Evolutionary conservation across 2,113 vertebrate species (phyloP).

Genomic region (Ginglymostoma cirratum): DNA sequence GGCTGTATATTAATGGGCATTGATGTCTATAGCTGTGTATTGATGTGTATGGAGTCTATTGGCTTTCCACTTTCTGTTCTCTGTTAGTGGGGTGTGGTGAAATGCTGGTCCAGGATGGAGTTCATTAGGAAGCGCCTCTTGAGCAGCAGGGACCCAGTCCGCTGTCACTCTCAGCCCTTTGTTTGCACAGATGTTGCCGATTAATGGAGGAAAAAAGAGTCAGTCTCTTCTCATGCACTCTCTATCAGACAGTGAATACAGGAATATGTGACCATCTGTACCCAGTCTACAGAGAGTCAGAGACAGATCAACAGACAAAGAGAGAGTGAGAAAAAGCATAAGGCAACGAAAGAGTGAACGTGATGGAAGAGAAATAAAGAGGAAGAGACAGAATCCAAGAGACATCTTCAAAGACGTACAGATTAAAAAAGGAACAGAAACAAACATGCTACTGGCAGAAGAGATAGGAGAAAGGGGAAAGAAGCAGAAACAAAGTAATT

Average conservation of each 20-base stretch:
- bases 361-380: neutral
- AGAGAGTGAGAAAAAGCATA: constrained; percentile 16
- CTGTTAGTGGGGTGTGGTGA: constrained; percentile 37
- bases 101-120: constrained; percentile 38
- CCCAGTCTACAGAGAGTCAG: constrained; percentile 35
- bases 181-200: constrained; percentile 37
- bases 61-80: constrained; percentile 36
- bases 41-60: constrained; percentile 37
- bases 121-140: constrained; percentile 36
- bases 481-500: neutral
- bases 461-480: neutral
- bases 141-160: constrained; percentile 36
- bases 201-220: constrained; percentile 36
- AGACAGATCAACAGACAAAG: constrained; percentile 32
- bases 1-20: constrained; percentile 36
- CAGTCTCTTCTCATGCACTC: constrained; percentile 36
- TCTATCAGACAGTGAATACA: constrained; percentile 38
- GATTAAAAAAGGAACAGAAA: neutral
- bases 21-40: constrained; percentile 38
- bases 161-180: constrained; percentile 37
- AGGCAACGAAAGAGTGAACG: neutral
- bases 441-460: neutral
- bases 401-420: neutral
- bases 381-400: constrained; percentile 1
- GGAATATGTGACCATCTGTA: constrained; percentile 37